Evolutionary conservation across 2,113 vertebrate genomes (phyloP).

Genomic region (Bagarius yarrelli): DNA sequence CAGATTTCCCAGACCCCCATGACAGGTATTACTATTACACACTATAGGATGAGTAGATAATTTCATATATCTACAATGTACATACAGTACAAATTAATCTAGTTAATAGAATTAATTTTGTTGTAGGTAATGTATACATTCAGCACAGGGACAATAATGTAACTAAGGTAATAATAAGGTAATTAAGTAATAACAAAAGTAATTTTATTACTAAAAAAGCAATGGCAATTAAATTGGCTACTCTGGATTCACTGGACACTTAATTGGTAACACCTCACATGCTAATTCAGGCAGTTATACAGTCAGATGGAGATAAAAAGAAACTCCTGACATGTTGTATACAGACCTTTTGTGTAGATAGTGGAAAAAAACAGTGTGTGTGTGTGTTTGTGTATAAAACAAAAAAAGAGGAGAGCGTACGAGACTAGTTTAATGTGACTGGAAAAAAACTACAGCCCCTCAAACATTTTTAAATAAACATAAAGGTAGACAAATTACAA

Average conservation of each 20-base stretch:
- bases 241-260: not conserved
- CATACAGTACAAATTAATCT: not conserved
- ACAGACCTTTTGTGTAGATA: too few relatives aligned
- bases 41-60: not conserved
- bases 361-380: too few relatives aligned
- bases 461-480: too few relatives aligned
- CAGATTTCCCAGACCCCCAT: slow-evolving; percentile 40
- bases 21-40: slow-evolving; percentile 39
- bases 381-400: too few relatives aligned
- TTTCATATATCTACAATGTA: not conserved
- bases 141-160: not conserved
- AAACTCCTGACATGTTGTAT: too few relatives aligned
- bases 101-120: not conserved
- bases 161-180: not conserved
- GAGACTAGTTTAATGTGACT: too few relatives aligned
- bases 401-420: too few relatives aligned
- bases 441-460: too few relatives aligned
- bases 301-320: not conserved
- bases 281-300: not conserved
- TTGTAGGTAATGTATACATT: not conserved
- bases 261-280: not conserved
- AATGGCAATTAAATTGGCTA: not conserved
- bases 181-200: not conserved
- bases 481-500: not conserved
- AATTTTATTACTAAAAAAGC: not conserved